Percentiles rank a stretch among this genome's conserved stretches.
phyloP scores from a whole-genome alignment of 2,113 vertebrate genomes.

The Phalacrocorax brasilianus region DNA sequence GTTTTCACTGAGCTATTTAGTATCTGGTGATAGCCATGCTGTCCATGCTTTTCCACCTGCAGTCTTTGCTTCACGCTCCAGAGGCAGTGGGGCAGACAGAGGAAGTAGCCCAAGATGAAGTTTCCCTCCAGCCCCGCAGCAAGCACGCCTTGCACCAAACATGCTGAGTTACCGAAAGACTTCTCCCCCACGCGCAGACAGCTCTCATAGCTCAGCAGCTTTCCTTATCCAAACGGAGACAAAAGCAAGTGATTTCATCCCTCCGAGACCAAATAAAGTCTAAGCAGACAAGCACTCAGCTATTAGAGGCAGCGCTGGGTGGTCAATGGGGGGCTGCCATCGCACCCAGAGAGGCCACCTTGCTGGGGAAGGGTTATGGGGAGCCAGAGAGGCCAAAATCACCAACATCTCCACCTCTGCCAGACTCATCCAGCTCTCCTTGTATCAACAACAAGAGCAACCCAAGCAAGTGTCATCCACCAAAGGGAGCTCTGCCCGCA shows the following conservation, averaged over 20 bases:
- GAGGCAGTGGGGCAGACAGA: fast-evolving
- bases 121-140: background rate
- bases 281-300: background rate
- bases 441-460: background rate
- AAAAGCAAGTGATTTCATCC: background rate
- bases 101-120: background rate
- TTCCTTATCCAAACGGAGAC: background rate
- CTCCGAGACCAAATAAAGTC: background rate
- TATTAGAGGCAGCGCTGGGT: background rate
- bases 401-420: background rate
- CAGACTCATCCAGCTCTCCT: background rate
- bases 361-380: background rate
- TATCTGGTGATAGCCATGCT: background rate
- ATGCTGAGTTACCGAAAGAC: fast-evolving
- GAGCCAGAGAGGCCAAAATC: background rate
- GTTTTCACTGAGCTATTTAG: background rate
- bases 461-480: background rate
- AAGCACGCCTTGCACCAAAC: fast-evolving
- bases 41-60: background rate
- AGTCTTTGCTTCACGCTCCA: background rate
- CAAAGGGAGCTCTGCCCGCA: background rate
- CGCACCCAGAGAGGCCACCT: fast-evolving
- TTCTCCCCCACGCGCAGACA: background rate
- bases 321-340: fast-evolving
- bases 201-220: background rate